A percentile compares a stretch with the other conserved stretches of the same genome.
These are phyloP conservation scores for Uromys caudimaculatus DNA, from an alignment of 2,797 vertebrate species.

Conservation along the genomic window DNA sequence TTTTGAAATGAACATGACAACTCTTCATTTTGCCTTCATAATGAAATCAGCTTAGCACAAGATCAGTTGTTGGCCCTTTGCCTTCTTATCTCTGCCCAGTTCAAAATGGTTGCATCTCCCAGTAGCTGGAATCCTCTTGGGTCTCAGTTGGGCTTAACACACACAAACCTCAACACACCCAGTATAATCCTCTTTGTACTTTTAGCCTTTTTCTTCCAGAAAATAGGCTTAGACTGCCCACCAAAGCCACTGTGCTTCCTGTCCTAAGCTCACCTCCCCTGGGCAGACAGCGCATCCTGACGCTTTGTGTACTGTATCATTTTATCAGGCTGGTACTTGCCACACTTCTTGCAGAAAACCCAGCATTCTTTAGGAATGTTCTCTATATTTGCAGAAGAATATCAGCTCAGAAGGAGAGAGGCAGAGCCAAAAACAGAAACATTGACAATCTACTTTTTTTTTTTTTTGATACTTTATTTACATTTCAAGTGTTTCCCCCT, in stretches of 20 bases:
- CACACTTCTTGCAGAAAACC: neutral
- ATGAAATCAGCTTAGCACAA: neutral
- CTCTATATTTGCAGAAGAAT: neutral
- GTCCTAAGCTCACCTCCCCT: neutral
- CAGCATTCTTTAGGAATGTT: neutral
- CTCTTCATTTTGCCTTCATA: neutral
- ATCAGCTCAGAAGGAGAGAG: neutral
- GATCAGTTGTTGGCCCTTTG: neutral
- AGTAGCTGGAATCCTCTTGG: neutral
- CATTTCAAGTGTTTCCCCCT: too few species aligned
- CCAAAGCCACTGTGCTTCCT: neutral
- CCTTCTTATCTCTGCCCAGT: neutral
- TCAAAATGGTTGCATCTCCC: neutral
- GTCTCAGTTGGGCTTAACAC: neutral
- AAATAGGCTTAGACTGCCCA: neutral
- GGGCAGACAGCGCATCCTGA: neutral
- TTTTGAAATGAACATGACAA: neutral
- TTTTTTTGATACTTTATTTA: too few species aligned
- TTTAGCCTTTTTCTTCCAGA: neutral
- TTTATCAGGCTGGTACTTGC: neutral
- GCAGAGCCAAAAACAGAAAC: neutral
- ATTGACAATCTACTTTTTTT: slow-evolving; percentile 10
- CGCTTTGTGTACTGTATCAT: neutral
- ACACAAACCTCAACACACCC: neutral
- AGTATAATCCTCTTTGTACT: neutral